Conservation (phyloP, 2,113 vertebrate genomes). For the Proterorhinus semilunaris region DNA sequence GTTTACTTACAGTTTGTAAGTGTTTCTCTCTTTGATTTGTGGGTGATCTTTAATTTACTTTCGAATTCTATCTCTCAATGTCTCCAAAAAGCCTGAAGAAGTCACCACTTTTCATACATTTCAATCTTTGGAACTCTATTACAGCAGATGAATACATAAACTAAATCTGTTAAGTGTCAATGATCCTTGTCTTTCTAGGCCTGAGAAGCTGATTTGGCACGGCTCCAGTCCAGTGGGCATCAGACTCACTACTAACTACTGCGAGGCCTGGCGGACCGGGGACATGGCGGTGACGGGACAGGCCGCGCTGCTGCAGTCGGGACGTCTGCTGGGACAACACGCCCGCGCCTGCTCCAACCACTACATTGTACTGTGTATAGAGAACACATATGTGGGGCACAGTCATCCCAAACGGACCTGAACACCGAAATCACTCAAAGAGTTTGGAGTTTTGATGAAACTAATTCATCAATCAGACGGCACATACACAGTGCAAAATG, state of each 20-base stretch:
- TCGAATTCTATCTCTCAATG: not conserved
- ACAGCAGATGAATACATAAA: too few species aligned
- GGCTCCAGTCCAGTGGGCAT: conserved; percentile 83
- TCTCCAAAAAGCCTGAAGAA: too few species aligned
- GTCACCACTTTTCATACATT: too few species aligned
- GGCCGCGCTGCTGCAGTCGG: conserved; percentile 81
- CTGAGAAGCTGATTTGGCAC: conserved; percentile 92
- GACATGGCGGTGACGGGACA: conserved; percentile 82
- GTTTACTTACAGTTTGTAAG: too few species aligned
- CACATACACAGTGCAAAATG: conserved; percentile 34
- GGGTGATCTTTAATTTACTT: not conserved
- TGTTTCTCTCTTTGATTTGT: too few species aligned
- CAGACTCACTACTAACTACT: conserved; percentile 86
- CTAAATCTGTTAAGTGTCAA: not conserved
- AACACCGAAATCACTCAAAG: conserved; percentile 26
- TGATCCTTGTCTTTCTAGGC: conserved; percentile 68
- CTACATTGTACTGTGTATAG: conserved; percentile 90
- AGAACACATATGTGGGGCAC: conserved; percentile 88
- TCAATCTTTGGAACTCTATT: too few species aligned
- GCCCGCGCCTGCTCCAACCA: conserved; percentile 83
- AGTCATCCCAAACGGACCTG: conserved; percentile 72
- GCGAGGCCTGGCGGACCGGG: conserved; percentile 87
- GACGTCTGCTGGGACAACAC: conserved; percentile 87
- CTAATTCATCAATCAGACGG: not conserved
- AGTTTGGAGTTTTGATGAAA: conserved; percentile 14